These are phyloP conservation scores for Chymomyza procnemis DNA, from an alignment of 2,888 invertebrate genomes.

Conservation along the genomic window DNA sequence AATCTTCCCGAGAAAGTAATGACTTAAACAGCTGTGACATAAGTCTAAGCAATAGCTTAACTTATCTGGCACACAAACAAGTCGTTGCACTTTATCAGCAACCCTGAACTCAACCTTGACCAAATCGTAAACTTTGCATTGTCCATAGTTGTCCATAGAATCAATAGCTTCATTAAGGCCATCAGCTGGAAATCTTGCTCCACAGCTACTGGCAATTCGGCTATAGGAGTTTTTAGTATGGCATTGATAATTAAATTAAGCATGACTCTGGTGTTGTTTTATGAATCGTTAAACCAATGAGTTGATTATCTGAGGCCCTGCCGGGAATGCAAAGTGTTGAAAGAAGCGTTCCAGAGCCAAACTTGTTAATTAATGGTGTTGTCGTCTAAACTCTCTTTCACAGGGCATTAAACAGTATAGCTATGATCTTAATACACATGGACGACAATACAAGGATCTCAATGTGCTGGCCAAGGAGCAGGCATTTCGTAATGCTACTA, in stretches of 20 bases:
- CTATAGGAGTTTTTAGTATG: constrained; percentile 36
- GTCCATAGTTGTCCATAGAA: background rate
- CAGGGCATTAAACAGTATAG: constrained; percentile 74
- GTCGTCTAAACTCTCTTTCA: background rate
- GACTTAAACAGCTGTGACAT: too few species aligned
- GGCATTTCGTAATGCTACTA: constrained; percentile 81
- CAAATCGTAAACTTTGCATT: background rate
- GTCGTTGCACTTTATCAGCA: too few species aligned
- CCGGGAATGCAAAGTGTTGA: background rate
- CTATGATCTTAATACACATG: constrained; percentile 67
- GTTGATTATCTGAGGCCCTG: background rate
- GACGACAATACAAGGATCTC: constrained; percentile 78
- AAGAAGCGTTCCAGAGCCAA: background rate
- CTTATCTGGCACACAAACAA: too few species aligned
- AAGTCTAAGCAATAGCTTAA: too few species aligned
- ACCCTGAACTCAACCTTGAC: background rate
- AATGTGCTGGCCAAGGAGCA: constrained; percentile 75
- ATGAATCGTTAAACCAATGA: background rate
- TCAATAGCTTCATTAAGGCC: background rate
- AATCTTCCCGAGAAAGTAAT: too few species aligned
- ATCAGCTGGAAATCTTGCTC: background rate
- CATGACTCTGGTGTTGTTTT: background rate
- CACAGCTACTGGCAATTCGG: background rate
- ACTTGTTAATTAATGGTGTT: too few species aligned
- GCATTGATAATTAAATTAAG: constrained; percentile 46